Base-by-base conservation (phyloP, 2,888 invertebrate genomes). In the Apodemia zela region DNA sequence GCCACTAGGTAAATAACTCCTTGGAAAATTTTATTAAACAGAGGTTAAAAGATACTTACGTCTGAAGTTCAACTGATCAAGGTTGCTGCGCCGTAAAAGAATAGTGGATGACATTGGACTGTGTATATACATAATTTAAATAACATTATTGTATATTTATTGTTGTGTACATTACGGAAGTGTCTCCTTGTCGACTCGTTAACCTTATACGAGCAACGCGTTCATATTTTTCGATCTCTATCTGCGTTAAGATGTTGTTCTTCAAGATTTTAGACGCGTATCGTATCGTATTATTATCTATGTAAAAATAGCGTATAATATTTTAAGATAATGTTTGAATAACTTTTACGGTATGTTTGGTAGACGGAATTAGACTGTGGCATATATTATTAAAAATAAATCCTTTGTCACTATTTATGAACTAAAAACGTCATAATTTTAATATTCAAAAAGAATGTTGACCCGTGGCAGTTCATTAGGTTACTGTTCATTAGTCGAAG, bases 91-190 rank as follows among this genome's bases (percentile, higher is more conserved):
- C 68, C 69, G 73, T 80, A 78, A 83, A 85, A 87, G 80, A 83
- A 83, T 82, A 83, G 84, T 86, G 77, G 86, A 72, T 78, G 87
- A 73, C 87, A 87, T 87, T 87, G 87, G 79, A 29, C 72, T 67
- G 68, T 70, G 77, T 73, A 78, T 71, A 75, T 74, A 79, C 75
- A 80, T 82, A 80, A 80, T 78, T 79, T 79, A 80, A 80, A 78
- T 75, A 78, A 73, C 71, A 72, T 76, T 77, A 79, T 73, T 77
- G 80, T 75, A 73, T 72, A 75, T 78, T 72, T 75, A 78, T 76
- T 73, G 69, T 73, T 71, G 76, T 71, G 71, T 72, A 73, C 76
- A 79, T 81, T 80, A 81, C 85, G 88, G 87, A 88, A 87, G 87
- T 83, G 78, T 78, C 76, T 76, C 79, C 69, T 67, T 70, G 71